phyloP scores from a whole-genome alignment of 2,888 invertebrate genomes.

The Drosophila paranaensis region DNA sequence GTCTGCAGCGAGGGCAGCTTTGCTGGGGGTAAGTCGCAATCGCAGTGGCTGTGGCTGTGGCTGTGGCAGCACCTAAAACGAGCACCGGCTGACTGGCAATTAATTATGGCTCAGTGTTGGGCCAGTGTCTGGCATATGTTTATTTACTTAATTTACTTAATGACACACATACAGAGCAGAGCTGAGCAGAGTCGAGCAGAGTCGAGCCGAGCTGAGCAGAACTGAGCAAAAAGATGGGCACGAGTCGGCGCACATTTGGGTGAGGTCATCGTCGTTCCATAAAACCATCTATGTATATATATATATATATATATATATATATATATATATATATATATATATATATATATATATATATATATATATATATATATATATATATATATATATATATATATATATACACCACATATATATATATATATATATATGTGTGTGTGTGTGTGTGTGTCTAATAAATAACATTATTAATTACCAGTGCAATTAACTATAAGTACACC shows the following conservation, averaged over 20 bases:
- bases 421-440: neutral
- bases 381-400: constrained; percentile 3
- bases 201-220: constrained; percentile 12
- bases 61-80: constrained; percentile 46
- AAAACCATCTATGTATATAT: constrained; percentile 27
- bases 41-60: constrained; percentile 3
- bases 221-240: constrained; percentile 57
- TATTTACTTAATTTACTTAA: constrained; percentile 83
- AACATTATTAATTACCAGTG: constrained; percentile 80
- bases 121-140: constrained; percentile 77
- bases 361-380: constrained; percentile 1
- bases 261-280: constrained; percentile 78
- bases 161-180: constrained; percentile 65
- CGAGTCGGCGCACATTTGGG: constrained; percentile 68
- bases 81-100: constrained; percentile 79
- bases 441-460: constrained; percentile 74
- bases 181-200: constrained; percentile 16
- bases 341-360: constrained; percentile 2
- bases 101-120: constrained; percentile 70
- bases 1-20: constrained; percentile 20
- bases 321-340: neutral
- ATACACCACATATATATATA: too few relatives aligned
- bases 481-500: constrained; percentile 79
- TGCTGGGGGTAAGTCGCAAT: constrained; percentile 38
- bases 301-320: neutral